These are phyloP conservation scores for Hydropotes inermis DNA, from an alignment of 2,113 vertebrate species.

Conservation along the genomic window DNA sequence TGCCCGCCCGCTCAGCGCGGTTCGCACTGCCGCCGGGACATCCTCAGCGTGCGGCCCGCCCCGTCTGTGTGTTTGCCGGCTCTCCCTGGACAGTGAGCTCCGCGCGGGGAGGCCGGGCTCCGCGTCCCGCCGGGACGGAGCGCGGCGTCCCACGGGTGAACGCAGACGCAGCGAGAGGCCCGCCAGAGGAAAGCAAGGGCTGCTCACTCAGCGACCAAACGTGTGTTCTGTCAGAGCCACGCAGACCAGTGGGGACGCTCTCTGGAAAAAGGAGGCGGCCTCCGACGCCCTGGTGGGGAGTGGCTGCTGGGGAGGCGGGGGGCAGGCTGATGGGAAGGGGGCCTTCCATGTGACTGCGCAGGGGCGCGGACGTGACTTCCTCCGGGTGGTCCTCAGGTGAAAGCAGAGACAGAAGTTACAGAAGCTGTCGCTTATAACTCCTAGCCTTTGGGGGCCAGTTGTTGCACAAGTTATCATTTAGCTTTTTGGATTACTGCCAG, in stretches of 20 bases:
- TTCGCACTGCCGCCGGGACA: neutral
- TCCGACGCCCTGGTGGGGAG: neutral
- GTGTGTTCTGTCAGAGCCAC: neutral
- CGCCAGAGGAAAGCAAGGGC: neutral
- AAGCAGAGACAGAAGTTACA: neutral
- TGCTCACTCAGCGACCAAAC: neutral
- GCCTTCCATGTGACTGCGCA: neutral
- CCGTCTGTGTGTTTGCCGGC: neutral
- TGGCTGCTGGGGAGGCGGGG: neutral
- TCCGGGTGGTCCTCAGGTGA: neutral
- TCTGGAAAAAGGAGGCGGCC: neutral
- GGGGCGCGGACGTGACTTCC: neutral
- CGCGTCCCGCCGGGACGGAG: neutral
- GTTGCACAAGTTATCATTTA: neutral
- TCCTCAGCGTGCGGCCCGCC: fast-evolving
- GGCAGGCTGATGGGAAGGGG: neutral
- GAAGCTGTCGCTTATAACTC: neutral
- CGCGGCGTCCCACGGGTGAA: neutral
- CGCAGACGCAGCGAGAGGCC: neutral
- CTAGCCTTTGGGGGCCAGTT: neutral
- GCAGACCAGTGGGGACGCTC: neutral
- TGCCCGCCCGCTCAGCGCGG: fast-evolving
- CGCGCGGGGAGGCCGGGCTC: neutral
- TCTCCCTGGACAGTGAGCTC: neutral
- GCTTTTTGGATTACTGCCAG: neutral